Evolutionary conservation across 92 coral and sea anemone species (phyloP).

Genomic region (Ricordea florida): DNA sequence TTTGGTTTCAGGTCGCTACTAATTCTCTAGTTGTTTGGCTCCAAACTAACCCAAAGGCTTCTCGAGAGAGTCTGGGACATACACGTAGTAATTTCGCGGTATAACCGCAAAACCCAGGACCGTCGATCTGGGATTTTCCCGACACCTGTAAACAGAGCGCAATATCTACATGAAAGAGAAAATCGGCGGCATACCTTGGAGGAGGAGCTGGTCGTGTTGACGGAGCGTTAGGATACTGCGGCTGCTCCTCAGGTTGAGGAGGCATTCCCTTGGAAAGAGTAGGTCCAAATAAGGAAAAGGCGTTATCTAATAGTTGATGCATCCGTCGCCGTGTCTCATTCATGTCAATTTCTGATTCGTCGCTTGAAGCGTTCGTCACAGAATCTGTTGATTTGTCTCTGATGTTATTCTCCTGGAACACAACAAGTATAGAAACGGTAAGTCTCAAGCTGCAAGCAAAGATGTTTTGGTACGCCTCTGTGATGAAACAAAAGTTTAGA

Average conservation of each 20-base stretch:
- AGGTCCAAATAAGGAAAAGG: constrained; percentile 86
- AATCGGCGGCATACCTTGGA: constrained; percentile 29
- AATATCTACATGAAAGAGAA: neutral
- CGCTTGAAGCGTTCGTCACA: constrained; percentile 41
- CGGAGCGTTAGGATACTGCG: constrained; percentile 23
- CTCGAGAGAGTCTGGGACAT: too few species aligned
- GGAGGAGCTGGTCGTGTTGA: constrained; percentile 55
- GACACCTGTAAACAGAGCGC: neutral
- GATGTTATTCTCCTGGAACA: neutral
- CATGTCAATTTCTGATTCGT: constrained; percentile 93
- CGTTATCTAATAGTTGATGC: constrained; percentile 94
- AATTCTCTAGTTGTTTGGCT: too few species aligned
- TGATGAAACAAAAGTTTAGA: neutral
- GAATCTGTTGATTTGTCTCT: constrained; percentile 32
- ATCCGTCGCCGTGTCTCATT: constrained; percentile 92
- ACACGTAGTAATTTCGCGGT: too few species aligned
- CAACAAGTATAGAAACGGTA: neutral
- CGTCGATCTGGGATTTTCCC: too few species aligned
- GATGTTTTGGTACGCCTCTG: too few species aligned
- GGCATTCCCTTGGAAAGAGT: constrained; percentile 58
- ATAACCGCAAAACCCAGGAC: too few species aligned
- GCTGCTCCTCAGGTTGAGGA: constrained; percentile 38
- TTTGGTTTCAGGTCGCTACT: too few species aligned
- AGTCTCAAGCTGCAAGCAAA: neutral
- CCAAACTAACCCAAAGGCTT: too few species aligned